Conservation (phyloP, 2,113 vertebrate species). For the Cheirogaleus medius region DNA sequence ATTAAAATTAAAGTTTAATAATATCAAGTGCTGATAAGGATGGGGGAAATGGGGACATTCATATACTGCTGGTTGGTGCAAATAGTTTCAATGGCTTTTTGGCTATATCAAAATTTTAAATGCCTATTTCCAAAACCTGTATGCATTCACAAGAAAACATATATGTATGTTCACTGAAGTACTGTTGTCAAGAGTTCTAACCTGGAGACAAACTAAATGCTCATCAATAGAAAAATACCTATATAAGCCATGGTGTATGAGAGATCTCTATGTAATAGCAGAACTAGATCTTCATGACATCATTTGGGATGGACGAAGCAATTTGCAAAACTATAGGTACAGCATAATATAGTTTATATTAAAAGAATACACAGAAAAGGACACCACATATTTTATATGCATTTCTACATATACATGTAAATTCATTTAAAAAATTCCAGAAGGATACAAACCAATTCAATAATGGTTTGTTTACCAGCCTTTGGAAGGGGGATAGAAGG, state of each 20-base stretch:
- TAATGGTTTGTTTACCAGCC: neutral
- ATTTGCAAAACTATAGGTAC: neutral
- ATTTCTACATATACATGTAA: neutral
- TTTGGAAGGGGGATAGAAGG: neutral
- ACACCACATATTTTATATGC: neutral
- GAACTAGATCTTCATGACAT: neutral
- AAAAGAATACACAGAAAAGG: constrained; percentile 9
- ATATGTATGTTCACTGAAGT: neutral
- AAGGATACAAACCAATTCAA: neutral
- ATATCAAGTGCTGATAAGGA: neutral
- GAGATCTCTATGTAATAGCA: neutral
- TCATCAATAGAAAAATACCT: neutral
- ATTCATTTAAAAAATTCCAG: neutral
- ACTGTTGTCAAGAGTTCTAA: neutral
- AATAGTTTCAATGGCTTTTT: neutral
- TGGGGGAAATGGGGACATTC: neutral
- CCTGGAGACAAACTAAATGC: neutral
- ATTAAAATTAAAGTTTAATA: constrained; percentile 3
- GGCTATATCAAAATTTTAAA: neutral
- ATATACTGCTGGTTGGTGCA: neutral
- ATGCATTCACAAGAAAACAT: neutral
- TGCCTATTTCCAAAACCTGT: neutral
- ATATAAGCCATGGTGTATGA: neutral
- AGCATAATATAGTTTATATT: neutral
- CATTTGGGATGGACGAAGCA: neutral